A percentile compares a stretch with the other conserved stretches of the same genome.
Evolutionary conservation across 2,888 invertebrate species (phyloP).

Genomic region (Dasysyrphus tricinctus): DNA sequence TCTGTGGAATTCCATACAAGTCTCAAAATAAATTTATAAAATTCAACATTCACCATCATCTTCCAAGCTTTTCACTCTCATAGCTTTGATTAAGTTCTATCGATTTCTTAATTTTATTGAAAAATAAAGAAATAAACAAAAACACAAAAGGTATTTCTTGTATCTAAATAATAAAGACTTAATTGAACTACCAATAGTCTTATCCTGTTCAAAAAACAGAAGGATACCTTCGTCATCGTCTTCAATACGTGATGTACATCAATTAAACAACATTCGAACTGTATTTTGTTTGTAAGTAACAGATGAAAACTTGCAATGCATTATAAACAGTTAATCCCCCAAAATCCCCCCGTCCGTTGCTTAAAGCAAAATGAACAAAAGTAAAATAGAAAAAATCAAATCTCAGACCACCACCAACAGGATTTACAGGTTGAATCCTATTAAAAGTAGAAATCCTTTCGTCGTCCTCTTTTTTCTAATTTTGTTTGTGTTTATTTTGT

Average conservation of each 20-base stretch:
- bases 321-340: conserved; percentile 49
- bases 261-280: conserved; percentile 68
- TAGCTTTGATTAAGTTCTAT: conserved; percentile 9
- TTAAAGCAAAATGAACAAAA: conserved; percentile 33
- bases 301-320: conserved; percentile 60
- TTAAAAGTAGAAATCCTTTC: conserved; percentile 24
- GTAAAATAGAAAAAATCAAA: conserved; percentile 49
- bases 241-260: conserved; percentile 37
- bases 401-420: conserved; percentile 10
- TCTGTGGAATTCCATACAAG: too few relatives aligned
- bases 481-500: conserved; percentile 19
- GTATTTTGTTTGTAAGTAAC: conserved; percentile 30
- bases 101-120: conserved; percentile 29
- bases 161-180: conserved; percentile 60
- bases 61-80: background rate
- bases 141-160: background rate
- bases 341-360: background rate
- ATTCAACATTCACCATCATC: background rate
- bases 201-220: conserved; percentile 8
- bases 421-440: conserved; percentile 53
- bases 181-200: conserved; percentile 62
- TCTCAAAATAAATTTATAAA: background rate
- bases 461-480: conserved; percentile 31
- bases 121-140: background rate
- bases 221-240: conserved; percentile 26